Evolutionary conservation across 2,113 vertebrate species (phyloP).

Genomic region (Muntiacus reevesi): DNA sequence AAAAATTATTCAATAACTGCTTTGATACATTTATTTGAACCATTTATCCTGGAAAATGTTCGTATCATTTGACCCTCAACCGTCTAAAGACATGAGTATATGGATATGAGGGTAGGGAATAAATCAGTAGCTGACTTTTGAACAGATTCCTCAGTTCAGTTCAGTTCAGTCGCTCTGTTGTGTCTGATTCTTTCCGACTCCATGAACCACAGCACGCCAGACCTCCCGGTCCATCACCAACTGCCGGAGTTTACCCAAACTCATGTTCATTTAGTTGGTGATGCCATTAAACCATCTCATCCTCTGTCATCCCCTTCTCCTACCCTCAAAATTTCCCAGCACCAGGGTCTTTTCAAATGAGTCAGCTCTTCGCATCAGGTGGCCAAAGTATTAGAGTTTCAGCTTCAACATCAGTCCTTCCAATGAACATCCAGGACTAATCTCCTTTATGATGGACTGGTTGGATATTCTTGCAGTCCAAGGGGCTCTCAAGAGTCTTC

Average conservation of each 20-base stretch:
- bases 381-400: not conserved
- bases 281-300: not conserved
- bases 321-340: not conserved
- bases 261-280: not conserved
- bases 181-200: fast-evolving
- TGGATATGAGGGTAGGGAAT: not conserved
- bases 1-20: not conserved
- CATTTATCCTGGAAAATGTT: not conserved
- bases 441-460: not conserved
- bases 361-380: not conserved
- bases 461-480: not conserved
- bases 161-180: not conserved
- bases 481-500: not conserved
- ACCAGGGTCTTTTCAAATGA: not conserved
- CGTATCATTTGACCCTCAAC: not conserved
- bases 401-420: not conserved
- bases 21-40: not conserved
- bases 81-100: not conserved
- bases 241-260: fast-evolving
- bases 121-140: not conserved
- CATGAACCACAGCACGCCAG: fast-evolving
- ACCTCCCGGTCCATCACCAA: not conserved
- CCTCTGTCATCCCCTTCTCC: not conserved
- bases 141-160: not conserved
- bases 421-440: not conserved